Percentiles rank a stretch among this genome's conserved stretches.
Evolutionary conservation across 2,888 invertebrate species (phyloP).

Genomic region (Temnothorax rugatulus): DNA sequence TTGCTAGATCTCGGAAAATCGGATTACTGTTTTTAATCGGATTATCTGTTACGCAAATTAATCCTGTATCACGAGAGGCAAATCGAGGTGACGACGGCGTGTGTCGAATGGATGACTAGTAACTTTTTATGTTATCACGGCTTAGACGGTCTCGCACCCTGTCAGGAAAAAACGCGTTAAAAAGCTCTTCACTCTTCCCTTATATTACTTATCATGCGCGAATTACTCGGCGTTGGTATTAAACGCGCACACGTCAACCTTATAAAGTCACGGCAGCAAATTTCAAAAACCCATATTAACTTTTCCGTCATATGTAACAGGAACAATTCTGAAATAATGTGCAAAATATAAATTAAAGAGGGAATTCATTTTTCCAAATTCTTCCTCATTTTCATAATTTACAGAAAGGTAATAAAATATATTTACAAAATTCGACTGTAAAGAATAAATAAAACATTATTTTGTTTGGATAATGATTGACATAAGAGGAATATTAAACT

Average conservation of each 20-base stretch:
- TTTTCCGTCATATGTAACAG: not conserved
- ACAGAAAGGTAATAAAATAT: not conserved
- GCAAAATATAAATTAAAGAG: not conserved
- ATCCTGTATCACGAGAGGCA: not conserved
- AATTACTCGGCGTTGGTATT: constrained; percentile 5
- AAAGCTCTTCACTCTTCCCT: constrained; percentile 27
- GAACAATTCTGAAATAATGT: not conserved
- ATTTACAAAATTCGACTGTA: not conserved
- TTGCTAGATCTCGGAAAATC: not conserved
- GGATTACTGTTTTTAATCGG: constrained; percentile 7
- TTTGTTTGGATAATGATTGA: not conserved
- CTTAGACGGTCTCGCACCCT: not conserved
- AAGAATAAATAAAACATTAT: not conserved
- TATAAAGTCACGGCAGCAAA: not conserved
- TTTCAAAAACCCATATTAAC: not conserved
- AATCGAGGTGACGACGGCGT: not conserved
- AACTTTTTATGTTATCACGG: constrained; percentile 29
- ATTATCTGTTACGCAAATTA: constrained; percentile 9
- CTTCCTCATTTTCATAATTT: not conserved
- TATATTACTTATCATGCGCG: not conserved
- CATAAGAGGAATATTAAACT: not conserved
- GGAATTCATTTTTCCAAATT: not conserved
- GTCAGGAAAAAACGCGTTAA: constrained; percentile 2
- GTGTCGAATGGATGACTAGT: not conserved
- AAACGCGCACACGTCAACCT: not conserved